These are phyloP conservation scores for Tachysurus fulvidraco DNA, from an alignment of 2,113 vertebrate genomes.

Conservation along the genomic window DNA sequence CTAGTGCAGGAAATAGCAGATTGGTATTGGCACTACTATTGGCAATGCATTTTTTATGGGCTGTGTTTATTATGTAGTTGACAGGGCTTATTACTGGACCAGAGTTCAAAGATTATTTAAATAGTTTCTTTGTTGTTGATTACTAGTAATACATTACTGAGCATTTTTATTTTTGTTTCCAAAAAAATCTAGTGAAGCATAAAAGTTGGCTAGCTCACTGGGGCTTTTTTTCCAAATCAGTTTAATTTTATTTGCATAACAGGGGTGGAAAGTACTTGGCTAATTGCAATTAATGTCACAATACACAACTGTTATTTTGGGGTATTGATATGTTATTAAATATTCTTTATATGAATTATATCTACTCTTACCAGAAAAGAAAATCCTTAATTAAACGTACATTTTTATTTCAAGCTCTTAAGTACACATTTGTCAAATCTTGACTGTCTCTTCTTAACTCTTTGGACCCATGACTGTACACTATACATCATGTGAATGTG, in stretches of 20 bases:
- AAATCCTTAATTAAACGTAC: background rate
- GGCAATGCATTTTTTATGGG: conserved; percentile 15
- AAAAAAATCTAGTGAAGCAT: background rate
- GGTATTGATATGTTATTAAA: background rate
- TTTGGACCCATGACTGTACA: background rate
- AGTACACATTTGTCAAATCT: background rate
- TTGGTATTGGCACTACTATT: conserved; percentile 38
- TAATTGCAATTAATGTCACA: background rate
- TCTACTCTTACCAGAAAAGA: background rate
- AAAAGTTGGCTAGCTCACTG: background rate
- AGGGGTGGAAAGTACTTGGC: background rate
- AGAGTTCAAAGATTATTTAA: background rate
- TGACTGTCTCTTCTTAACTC: background rate
- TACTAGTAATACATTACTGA: background rate
- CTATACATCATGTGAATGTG: background rate
- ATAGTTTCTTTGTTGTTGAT: background rate
- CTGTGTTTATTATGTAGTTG: background rate
- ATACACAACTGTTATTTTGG: background rate
- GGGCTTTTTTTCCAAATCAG: background rate
- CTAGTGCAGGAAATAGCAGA: conserved; percentile 35
- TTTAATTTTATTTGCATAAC: background rate
- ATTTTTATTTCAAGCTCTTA: background rate
- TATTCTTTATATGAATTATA: background rate
- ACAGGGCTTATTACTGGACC: background rate
- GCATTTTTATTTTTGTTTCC: background rate